These are phyloP conservation scores for Metallyticus violacea DNA, from an alignment of 2,888 invertebrate species.

Conservation along the genomic window DNA sequence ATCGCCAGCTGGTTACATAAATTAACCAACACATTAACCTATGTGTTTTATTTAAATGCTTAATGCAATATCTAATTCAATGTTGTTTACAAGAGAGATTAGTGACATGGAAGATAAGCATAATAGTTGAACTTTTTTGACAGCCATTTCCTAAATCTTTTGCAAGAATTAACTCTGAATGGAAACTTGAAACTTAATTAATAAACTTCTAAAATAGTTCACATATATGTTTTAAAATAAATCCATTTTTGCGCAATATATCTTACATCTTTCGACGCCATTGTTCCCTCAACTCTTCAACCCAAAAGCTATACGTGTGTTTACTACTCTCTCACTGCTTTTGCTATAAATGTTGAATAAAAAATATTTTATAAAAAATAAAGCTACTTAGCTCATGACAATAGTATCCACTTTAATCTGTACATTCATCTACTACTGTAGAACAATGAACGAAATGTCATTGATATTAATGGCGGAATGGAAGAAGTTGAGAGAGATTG, in stretches of 20 bases:
- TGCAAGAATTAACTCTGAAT: too few species aligned
- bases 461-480: constrained; percentile 12
- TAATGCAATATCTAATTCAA: too few species aligned
- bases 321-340: neutral
- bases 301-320: neutral
- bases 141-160: too few species aligned
- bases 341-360: neutral
- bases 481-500: neutral
- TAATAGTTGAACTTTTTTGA: too few species aligned
- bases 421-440: neutral
- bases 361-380: neutral
- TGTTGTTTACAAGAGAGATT: too few species aligned
- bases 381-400: neutral
- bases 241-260: too few species aligned
- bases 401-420: neutral
- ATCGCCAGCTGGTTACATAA: too few species aligned
- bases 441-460: neutral
- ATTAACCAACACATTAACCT: too few species aligned
- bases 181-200: too few species aligned
- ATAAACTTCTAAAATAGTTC: too few species aligned
- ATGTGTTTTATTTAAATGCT: too few species aligned
- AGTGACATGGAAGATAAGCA: too few species aligned
- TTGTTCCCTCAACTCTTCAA: neutral
- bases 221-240: neutral
- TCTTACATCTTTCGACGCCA: neutral